Conservation (phyloP, 2,797 vertebrate species). For the Clangula hyemalis region DNA sequence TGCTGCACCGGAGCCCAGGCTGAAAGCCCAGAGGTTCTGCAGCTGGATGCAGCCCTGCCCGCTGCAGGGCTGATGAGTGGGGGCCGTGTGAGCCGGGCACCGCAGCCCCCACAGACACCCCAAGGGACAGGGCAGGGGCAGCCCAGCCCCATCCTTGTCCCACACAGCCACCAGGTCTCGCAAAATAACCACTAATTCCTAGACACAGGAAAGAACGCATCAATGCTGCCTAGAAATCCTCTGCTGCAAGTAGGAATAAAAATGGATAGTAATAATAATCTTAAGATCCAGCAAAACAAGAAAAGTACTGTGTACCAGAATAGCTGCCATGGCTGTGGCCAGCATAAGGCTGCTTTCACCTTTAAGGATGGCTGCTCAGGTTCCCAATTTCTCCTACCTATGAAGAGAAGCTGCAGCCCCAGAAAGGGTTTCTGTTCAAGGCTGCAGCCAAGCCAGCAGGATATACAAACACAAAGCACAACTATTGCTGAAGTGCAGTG, state of each 20-base stretch:
- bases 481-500: not conserved
- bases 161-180: not conserved
- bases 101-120: not conserved
- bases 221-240: not conserved
- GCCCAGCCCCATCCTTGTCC: too few species aligned
- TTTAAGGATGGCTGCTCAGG: too few species aligned
- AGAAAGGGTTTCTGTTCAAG: not conserved
- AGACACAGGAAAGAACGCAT: not conserved
- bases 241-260: not conserved
- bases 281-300: not conserved
- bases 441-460: not conserved
- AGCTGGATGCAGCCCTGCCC: too few species aligned
- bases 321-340: not conserved
- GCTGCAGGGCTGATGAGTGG: too few species aligned
- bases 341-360: not conserved
- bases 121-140: not conserved
- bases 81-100: rapidly evolving
- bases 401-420: not conserved
- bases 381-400: not conserved
- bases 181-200: not conserved
- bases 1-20: too few species aligned
- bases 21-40: too few species aligned
- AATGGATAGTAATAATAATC: not conserved
- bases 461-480: not conserved
- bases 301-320: not conserved